Percentiles rank a stretch among this genome's conserved stretches.
phyloP scores from a whole-genome alignment of 2,797 vertebrate genomes.

The Lagocephalus sceleratus region DNA sequence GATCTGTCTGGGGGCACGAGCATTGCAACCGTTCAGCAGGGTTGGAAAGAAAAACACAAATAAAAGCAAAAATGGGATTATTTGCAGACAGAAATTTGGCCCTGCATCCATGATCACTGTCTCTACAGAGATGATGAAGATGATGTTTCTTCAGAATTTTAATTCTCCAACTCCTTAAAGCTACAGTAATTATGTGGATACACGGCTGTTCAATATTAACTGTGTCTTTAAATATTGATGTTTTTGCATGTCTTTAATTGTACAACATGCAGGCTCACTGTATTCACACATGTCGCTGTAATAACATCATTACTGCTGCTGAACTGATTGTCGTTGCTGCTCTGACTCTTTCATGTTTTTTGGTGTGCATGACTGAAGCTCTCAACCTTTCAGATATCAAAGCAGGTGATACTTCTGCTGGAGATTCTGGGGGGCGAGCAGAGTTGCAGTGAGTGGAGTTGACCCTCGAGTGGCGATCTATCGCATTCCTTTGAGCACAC shows the following conservation, averaged over 20 bases:
- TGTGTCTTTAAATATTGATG: conserved; percentile 4
- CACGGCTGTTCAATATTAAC: conserved; percentile 23
- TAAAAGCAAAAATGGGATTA: conserved; percentile 28
- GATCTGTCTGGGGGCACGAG: conserved; percentile 24
- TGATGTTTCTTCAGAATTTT: conserved; percentile 30
- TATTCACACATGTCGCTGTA: not conserved
- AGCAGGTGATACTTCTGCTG: conserved; percentile 64
- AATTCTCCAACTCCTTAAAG: conserved; percentile 27
- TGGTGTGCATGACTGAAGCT: conserved; percentile 21
- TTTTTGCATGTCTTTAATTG: not conserved
- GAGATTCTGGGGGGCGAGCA: conserved; percentile 28
- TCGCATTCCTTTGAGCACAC: conserved; percentile 67
- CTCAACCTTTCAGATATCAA: conserved; percentile 51
- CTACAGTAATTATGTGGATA: conserved; percentile 46
- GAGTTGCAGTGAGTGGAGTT: conserved; percentile 52
- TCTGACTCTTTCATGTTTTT: not conserved
- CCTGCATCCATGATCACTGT: conserved; percentile 39
- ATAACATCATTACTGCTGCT: conserved; percentile 5
- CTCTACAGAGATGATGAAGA: conserved; percentile 19
- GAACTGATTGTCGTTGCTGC: conserved; percentile 1
- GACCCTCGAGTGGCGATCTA: conserved; percentile 67
- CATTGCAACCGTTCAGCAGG: not conserved
- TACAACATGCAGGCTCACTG: not conserved
- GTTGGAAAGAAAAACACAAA: conserved; percentile 7
- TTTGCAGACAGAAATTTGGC: conserved; percentile 20